These are phyloP conservation scores for Malacosoma neustria DNA, from an alignment of 2,888 invertebrate species.

Conservation along the genomic window DNA sequence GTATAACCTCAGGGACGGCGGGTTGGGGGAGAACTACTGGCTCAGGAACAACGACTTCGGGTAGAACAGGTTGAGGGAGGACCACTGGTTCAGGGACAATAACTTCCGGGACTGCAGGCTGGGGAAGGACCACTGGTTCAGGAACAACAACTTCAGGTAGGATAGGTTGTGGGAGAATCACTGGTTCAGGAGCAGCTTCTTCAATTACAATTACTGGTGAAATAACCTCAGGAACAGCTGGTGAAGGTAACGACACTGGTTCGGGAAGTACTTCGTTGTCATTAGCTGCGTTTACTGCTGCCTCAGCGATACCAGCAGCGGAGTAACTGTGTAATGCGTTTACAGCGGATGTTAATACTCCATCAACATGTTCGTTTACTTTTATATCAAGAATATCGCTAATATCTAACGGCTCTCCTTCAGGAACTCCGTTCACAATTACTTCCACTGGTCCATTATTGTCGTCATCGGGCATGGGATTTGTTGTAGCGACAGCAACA, in stretches of 20 bases:
- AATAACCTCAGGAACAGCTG: constrained; percentile 1
- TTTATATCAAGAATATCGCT: constrained; percentile 35
- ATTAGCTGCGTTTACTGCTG: constrained; percentile 21
- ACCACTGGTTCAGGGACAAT: constrained; percentile 13
- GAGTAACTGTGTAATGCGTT: constrained; percentile 39
- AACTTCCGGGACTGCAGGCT: constrained; percentile 12
- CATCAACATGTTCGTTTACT: constrained; percentile 33
- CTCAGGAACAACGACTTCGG: constrained; percentile 10
- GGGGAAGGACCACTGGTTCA: constrained; percentile 14
- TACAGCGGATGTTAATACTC: constrained; percentile 24
- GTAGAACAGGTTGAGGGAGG: constrained; percentile 8
- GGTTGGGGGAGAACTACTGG: constrained; percentile 10
- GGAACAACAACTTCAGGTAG: constrained; percentile 12
- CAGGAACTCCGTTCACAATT: constrained; percentile 40
- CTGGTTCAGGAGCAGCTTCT: constrained; percentile 6
- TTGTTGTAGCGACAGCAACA: constrained; percentile 35
- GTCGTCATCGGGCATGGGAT: constrained; percentile 29
- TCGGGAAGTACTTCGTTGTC: neutral
- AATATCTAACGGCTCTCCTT: constrained; percentile 39
- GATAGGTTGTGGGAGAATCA: constrained; percentile 8
- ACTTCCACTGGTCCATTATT: constrained; percentile 34
- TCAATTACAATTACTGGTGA: too few relatives aligned
- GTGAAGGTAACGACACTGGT: constrained; percentile 8
- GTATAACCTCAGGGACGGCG: constrained; percentile 12
- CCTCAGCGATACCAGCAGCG: constrained; percentile 38